Evolutionary conservation across 2,113 vertebrate genomes (phyloP), one percentile per base, ranked within the genome.

Genomic region (Lophochroa leadbeateri): DNA sequence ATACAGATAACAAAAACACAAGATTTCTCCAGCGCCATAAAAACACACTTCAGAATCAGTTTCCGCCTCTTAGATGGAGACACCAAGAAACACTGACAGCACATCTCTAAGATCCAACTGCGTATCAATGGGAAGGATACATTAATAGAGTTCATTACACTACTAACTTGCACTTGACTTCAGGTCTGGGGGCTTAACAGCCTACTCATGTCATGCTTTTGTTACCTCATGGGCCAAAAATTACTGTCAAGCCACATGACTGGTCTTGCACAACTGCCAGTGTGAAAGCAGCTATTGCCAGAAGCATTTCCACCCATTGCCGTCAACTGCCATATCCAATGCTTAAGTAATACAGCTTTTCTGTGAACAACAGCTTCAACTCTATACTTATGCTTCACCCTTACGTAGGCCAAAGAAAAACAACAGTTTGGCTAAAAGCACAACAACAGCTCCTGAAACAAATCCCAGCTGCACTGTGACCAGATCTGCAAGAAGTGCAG

Each of bases 361-460:
- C 17, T 41, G 17, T 0, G 0, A 11, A 11, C 3, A 9, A 14
- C 15, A 9, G n/a, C n/a, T n/a, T n/a, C n/a, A n/a, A n/a, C n/a
- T n/a, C n/a, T n/a, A n/a, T n/a, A n/a, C n/a, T n/a, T n/a, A n/a
- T n/a, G n/a, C n/a, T n/a, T n/a, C n/a, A n/a, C n/a, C n/a, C n/a
- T n/a, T n/a, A 41, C 3, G 0, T 2, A 50, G 28, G 33, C 7
- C 9, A 24, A 46, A 67, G 47, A 46, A 6, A 44, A 57, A 6
- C 5, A 57, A 15, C 19, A 19, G 18, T 63, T 4, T 7, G 9
- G 47, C 31, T 50, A 61, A 78, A 67, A 68, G 10, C 17, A 46
- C 12, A 47, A 8, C 4, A 60, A 3, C 3, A 23, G 7, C 16
- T 43, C 43, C 16, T 55, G 77, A 28, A 17, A 70, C 6, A 43